A percentile compares a stretch with the other conserved stretches of the same genome.
phyloP scores from a whole-genome alignment of 2,113 vertebrate genomes.

The Pelobates fuscus region DNA sequence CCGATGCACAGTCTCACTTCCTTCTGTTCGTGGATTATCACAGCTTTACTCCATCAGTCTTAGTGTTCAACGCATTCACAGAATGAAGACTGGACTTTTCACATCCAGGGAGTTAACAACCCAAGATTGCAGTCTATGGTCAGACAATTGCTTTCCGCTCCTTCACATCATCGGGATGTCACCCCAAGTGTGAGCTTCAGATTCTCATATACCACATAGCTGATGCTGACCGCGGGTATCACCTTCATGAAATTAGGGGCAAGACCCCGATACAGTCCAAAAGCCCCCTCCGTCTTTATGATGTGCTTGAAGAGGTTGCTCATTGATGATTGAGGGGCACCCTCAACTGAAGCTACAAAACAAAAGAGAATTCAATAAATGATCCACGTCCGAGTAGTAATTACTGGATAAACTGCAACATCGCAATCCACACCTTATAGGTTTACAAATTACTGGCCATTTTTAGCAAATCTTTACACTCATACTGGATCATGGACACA shows the following conservation, averaged over 20 bases:
- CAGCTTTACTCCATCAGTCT: constrained; percentile 69
- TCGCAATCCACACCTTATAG: too few relatives aligned
- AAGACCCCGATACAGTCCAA: constrained; percentile 91
- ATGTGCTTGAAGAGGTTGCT: constrained; percentile 88
- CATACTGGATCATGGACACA: too few relatives aligned
- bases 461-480: too few relatives aligned
- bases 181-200: constrained; percentile 88
- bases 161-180: constrained; percentile 79
- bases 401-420: too few relatives aligned
- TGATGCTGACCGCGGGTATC: constrained; percentile 97
- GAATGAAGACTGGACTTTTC: constrained; percentile 78
- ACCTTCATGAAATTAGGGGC: constrained; percentile 98
- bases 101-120: constrained; percentile 59
- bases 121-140: constrained; percentile 61
- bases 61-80: constrained; percentile 88
- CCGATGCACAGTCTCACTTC: constrained; percentile 2
- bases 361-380: constrained; percentile 10
- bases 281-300: constrained; percentile 83
- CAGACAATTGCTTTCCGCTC: not conserved
- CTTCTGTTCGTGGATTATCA: constrained; percentile 55
- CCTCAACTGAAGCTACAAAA: constrained; percentile 77
- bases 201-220: constrained; percentile 96
- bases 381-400: too few relatives aligned
- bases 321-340: constrained; percentile 87
- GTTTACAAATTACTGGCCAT: too few relatives aligned